A percentile compares a stretch with the other conserved stretches of the same genome.
Conservation (phyloP, 2,888 invertebrate genomes). For the Acrobasis suavella region DNA sequence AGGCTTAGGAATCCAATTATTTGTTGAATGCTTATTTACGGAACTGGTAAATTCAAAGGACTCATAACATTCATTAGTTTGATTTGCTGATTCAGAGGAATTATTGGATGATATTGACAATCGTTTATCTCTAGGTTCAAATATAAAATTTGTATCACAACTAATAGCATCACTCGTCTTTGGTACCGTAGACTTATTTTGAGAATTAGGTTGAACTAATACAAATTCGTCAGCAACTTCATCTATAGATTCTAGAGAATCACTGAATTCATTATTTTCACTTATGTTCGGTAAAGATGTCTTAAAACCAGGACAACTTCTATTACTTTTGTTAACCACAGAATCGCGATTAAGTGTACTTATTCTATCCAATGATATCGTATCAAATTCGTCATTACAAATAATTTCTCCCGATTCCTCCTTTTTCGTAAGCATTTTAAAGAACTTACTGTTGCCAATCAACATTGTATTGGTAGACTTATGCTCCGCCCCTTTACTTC, state of each 20-base stretch:
- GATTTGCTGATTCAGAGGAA: conserved; percentile 56
- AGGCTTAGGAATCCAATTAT: conserved; percentile 53
- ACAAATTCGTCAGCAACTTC: conserved; percentile 55
- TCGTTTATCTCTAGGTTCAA: conserved; percentile 58
- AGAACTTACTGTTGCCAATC: conserved; percentile 78
- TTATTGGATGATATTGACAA: conserved; percentile 51
- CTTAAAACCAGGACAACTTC: conserved; percentile 77
- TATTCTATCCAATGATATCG: conserved; percentile 72
- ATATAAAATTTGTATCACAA: conserved; percentile 54
- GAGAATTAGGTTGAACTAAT: conserved; percentile 48
- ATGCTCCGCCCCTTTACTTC: conserved; percentile 55
- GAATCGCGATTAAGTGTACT: conserved; percentile 72
- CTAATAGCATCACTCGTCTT: conserved; percentile 56
- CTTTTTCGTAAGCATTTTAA: conserved; percentile 72
- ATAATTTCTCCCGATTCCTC: conserved; percentile 73
- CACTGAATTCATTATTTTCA: conserved; percentile 71
- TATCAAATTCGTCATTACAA: conserved; percentile 76
- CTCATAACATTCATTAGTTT: conserved; percentile 73
- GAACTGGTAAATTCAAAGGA: conserved; percentile 59
- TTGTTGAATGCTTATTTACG: conserved; percentile 34
- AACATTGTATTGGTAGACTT: conserved; percentile 63
- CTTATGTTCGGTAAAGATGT: conserved; percentile 75
- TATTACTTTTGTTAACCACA: conserved; percentile 71
- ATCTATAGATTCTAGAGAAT: conserved; percentile 58
- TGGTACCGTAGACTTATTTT: conserved; percentile 38